A percentile compares a stretch with the other conserved stretches of the same genome.
phyloP scores from a whole-genome alignment of 2,113 vertebrate genomes.

The Mastomys natalensis region DNA sequence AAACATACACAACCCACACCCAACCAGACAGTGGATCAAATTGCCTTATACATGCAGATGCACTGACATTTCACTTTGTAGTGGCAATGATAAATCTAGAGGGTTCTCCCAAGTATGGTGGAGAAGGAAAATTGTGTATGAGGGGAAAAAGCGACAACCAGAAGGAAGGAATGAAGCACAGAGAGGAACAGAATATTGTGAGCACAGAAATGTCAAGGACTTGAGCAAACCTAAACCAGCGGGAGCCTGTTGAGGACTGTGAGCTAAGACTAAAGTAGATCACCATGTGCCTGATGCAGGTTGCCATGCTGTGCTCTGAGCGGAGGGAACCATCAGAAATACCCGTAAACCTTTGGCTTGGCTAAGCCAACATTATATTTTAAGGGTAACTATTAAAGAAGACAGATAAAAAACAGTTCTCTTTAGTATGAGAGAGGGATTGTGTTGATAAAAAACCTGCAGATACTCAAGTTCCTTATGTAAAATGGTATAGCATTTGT shows the following conservation, averaged over 20 bases:
- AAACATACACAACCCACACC: neutral
- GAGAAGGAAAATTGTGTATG: conserved; percentile 9
- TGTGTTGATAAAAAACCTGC: neutral
- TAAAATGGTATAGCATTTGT: neutral
- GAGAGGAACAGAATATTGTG: neutral
- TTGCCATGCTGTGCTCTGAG: neutral
- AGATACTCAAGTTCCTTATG: neutral
- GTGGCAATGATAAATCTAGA: neutral
- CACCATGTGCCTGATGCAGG: neutral
- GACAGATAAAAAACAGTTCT: neutral
- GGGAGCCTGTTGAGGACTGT: neutral
- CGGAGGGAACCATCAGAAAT: neutral
- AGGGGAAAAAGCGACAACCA: neutral
- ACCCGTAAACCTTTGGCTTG: neutral
- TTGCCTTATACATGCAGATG: neutral
- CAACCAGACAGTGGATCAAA: neutral
- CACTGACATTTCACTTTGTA: neutral
- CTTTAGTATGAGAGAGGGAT: too few relatives aligned
- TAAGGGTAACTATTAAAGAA: neutral
- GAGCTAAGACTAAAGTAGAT: neutral
- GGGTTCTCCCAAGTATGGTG: neutral
- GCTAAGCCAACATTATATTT: neutral
- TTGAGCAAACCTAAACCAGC: neutral
- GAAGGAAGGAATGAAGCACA: neutral
- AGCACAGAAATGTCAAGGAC: neutral